phyloP scores from a whole-genome alignment of 1,140 invertebrate species.

The Drosophila auraria region DNA sequence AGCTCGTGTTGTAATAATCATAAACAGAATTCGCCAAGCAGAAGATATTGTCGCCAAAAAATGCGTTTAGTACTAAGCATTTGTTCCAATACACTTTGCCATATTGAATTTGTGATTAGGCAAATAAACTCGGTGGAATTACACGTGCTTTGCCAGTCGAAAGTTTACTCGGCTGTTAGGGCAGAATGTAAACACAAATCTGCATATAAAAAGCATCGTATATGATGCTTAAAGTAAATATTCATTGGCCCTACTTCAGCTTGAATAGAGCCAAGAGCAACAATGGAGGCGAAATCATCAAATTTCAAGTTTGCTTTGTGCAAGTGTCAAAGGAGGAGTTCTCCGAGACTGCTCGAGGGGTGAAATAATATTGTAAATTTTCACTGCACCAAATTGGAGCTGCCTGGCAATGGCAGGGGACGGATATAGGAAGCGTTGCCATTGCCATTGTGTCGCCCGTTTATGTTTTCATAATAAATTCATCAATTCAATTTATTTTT shows the following conservation, averaged over 20 bases:
- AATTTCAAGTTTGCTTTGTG: conserved; percentile 64
- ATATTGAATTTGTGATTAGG: conserved; percentile 83
- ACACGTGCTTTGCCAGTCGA: conserved; percentile 62
- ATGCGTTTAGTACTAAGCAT: conserved; percentile 51
- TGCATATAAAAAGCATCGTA: conserved; percentile 51
- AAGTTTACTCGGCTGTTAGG: conserved; percentile 56
- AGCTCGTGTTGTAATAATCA: conserved; percentile 40
- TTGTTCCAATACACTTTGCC: conserved; percentile 80
- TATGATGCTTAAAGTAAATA: conserved; percentile 74
- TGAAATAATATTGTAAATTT: conserved; percentile 60
- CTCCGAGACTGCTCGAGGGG: conserved; percentile 18
- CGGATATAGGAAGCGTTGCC: conserved; percentile 31
- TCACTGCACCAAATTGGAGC: conserved; percentile 51
- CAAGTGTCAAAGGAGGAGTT: conserved; percentile 41
- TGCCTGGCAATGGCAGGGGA: conserved; percentile 11
- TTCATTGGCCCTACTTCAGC: conserved; percentile 70
- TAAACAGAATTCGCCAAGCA: conserved; percentile 37
- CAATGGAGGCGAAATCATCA: conserved; percentile 50
- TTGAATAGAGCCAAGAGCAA: conserved; percentile 40
- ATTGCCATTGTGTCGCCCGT: conserved; percentile 64
- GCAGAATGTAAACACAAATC: conserved; percentile 48
- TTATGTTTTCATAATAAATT: conserved; percentile 84
- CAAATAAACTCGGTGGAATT: conserved; percentile 75
- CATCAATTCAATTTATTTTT: conserved; percentile 85
- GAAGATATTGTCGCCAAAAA: conserved; percentile 41